Evolutionary conservation across 2,113 vertebrate genomes (phyloP), one percentile per base, ranked within the genome.

Genomic region (Oreotrochilus melanogaster): DNA sequence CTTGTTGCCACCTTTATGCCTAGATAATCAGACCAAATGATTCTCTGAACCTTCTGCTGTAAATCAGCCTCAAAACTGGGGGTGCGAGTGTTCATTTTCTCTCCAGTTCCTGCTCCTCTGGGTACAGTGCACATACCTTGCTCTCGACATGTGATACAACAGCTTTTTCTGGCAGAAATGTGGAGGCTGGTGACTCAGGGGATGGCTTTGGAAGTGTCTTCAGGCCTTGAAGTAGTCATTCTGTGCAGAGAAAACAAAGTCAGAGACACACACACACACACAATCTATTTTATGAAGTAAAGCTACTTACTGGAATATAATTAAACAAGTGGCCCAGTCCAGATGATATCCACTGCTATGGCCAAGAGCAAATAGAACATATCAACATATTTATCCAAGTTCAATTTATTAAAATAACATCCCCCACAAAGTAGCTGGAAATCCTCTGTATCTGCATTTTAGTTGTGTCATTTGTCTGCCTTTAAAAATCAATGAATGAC

Each of bases 401-500:
- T 93, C 43, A 89, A 61, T 95, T 93, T 89, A 91, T 33, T 91
- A 61, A 87, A 92, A 91, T 65, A 96, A 92, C 60, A 92, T 13
- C 39, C 18, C 31, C 37, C 35, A 0, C 8, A 28, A 74, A 95
- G 80, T 87, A 91, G 83, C 22, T 95, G 91, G 86, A 96, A 96
- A 78, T 92, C 65, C 65, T 92, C 43, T 71, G 24, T 95, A 91
- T 88, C 65, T 95, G 73, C 65, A 50, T 95, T 93, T 95, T 84
- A 45, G 27, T 93, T 87, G 82, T 96, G 91, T 89, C 69, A 91
- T 95, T 95, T 89, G 83, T 93, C 45, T 93, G 80, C 53, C 75
- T 91, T 95, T 87, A 93, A 71, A 94, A 96, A 76, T 47, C 91
- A 95, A 89, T 93, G 83, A 92, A 95, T 95, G 91, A 91, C 96